Conservation (phyloP, 2,888 invertebrate species). For the Chouioia cunea region DNA sequence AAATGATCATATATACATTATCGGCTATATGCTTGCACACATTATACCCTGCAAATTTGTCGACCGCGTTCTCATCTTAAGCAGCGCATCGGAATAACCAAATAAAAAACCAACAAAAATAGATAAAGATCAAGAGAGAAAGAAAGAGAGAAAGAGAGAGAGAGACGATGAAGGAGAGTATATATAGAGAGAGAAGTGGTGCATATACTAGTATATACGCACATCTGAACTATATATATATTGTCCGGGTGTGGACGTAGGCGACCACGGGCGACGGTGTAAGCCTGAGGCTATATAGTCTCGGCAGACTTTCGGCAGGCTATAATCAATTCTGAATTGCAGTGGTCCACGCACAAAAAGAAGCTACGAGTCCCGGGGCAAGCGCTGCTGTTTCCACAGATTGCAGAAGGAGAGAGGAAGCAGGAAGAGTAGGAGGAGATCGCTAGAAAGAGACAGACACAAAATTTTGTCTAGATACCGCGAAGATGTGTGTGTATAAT, state of each 20-base stretch:
- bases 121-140: not conserved
- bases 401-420: constrained; percentile 16
- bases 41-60: too few relatives aligned
- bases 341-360: constrained; percentile 32
- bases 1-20: too few relatives aligned
- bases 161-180: not conserved
- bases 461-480: too few relatives aligned
- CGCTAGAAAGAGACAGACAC: too few relatives aligned
- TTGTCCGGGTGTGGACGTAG: not conserved
- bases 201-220: too few relatives aligned
- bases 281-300: not conserved
- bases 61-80: not conserved
- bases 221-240: too few relatives aligned
- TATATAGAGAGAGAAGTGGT: too few relatives aligned
- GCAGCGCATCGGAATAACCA: too few relatives aligned
- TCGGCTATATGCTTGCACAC: too few relatives aligned
- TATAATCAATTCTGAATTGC: constrained; percentile 51
- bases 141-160: not conserved
- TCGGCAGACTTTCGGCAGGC: constrained; percentile 64
- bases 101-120: not conserved
- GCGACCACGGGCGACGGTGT: not conserved
- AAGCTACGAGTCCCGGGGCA: not conserved
- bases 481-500: too few relatives aligned
- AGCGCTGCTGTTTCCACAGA: constrained; percentile 10
- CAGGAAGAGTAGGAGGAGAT: constrained; percentile 48